A percentile compares a stretch with the other conserved stretches of the same genome.
These are phyloP conservation scores for Malurus melanocephalus DNA, from an alignment of 2,113 vertebrate genomes.

Conservation along the genomic window DNA sequence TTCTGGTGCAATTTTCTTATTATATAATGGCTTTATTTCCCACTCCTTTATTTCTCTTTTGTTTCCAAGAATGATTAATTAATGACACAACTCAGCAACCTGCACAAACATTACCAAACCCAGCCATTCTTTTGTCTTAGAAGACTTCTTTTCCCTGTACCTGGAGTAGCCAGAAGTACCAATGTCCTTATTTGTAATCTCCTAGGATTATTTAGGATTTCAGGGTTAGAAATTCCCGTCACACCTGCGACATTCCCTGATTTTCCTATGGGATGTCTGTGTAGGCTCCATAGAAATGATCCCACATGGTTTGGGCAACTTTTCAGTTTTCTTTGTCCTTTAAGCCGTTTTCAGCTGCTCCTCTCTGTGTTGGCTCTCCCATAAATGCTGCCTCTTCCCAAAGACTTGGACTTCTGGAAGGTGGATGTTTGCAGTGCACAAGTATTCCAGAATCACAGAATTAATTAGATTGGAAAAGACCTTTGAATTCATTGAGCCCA, in stretches of 20 bases:
- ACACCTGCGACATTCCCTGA: accelerated
- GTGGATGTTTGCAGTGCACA: not conserved
- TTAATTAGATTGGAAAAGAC: not conserved
- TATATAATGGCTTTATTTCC: not conserved
- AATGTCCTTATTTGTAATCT: not conserved
- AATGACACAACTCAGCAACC: not conserved
- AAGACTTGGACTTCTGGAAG: too few relatives aligned
- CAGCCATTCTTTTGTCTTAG: not conserved
- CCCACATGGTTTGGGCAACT: not conserved
- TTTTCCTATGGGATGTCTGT: not conserved
- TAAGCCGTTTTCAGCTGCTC: not conserved
- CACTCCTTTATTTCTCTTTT: not conserved
- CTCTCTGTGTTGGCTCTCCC: not conserved
- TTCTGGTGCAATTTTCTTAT: not conserved
- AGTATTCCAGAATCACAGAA: not conserved
- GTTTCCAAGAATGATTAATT: conserved; percentile 10
- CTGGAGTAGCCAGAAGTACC: not conserved
- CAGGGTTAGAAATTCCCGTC: not conserved
- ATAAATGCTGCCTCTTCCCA: not conserved
- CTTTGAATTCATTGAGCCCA: not conserved
- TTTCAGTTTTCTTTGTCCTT: not conserved
- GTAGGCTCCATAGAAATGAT: not conserved
- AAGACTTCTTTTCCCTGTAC: not conserved
- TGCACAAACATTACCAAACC: not conserved
- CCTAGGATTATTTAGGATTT: not conserved